A percentile compares a stretch with the other conserved stretches of the same genome.
These are phyloP conservation scores for Mimumesa dahlbomi DNA, from an alignment of 2,888 invertebrate genomes.

Conservation along the genomic window DNA sequence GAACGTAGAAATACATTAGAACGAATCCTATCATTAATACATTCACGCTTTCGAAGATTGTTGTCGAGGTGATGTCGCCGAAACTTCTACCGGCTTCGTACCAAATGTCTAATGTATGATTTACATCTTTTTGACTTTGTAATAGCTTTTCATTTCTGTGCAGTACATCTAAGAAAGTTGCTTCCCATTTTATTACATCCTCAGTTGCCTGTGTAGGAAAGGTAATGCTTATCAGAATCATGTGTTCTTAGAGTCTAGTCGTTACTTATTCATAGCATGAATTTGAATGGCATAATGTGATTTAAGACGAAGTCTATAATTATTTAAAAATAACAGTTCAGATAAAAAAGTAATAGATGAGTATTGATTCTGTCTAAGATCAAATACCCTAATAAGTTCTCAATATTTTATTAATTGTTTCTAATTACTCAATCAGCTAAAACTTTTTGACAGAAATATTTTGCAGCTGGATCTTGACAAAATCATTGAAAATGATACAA, in stretches of 20 bases:
- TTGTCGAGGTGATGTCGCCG: slow-evolving; percentile 87
- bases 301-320: too few relatives aligned
- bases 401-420: not conserved
- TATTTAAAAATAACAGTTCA: too few relatives aligned
- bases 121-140: slow-evolving; percentile 22
- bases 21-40: slow-evolving; percentile 86
- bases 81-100: slow-evolving; percentile 82
- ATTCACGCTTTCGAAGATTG: slow-evolving; percentile 88
- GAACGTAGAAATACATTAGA: slow-evolving; percentile 89
- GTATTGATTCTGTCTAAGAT: slow-evolving; percentile 13
- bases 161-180: slow-evolving; percentile 64
- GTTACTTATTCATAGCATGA: too few relatives aligned
- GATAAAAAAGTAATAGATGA: not conserved
- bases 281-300: too few relatives aligned
- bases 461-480: slow-evolving; percentile 13
- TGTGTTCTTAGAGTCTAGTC: too few relatives aligned
- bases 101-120: slow-evolving; percentile 61
- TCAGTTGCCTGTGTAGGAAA: slow-evolving; percentile 70
- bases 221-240: not conserved
- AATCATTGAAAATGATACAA: slow-evolving; percentile 31
- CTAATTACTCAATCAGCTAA: not conserved
- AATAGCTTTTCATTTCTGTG: slow-evolving; percentile 60
- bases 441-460: not conserved
- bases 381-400: not conserved
- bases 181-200: slow-evolving; percentile 75